Percentiles rank a stretch among this genome's conserved stretches.
phyloP scores from a whole-genome alignment of 2,113 vertebrate species.

The Fregata magnificens region DNA sequence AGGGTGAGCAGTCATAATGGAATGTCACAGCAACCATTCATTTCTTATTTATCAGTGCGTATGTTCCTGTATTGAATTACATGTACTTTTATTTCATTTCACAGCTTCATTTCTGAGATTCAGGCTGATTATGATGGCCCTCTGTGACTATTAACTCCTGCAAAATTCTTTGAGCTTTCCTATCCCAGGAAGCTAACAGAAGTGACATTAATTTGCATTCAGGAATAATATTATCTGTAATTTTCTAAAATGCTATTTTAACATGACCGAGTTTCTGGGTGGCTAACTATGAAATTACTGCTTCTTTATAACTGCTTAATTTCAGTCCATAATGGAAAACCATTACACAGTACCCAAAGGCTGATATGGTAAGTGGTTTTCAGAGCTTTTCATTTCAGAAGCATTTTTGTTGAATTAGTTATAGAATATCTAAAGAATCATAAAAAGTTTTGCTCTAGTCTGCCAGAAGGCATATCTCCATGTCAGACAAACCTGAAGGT shows the following conservation, averaged over 20 bases:
- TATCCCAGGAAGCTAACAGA: not conserved
- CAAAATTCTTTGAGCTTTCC: constrained; percentile 21
- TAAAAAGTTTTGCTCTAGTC: not conserved
- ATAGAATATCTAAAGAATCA: not conserved
- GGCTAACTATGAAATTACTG: constrained; percentile 63
- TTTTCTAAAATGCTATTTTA: constrained; percentile 55
- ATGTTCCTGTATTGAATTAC: not conserved
- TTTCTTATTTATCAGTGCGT: not conserved
- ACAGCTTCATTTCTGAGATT: not conserved
- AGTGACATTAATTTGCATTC: constrained; percentile 50
- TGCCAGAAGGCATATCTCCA: not conserved
- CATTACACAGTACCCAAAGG: constrained; percentile 49
- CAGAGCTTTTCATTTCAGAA: constrained; percentile 26
- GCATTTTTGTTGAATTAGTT: constrained; percentile 48
- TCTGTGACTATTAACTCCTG: not conserved
- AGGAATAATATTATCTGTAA: constrained; percentile 54
- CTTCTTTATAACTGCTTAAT: constrained; percentile 63
- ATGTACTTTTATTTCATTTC: not conserved
- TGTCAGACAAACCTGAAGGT: not conserved
- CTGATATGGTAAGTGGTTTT: constrained; percentile 56
- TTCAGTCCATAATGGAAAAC: constrained; percentile 62
- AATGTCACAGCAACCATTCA: not conserved
- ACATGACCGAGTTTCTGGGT: constrained; percentile 36
- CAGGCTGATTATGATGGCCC: not conserved
- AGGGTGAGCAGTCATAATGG: not conserved